Conservation (phyloP, 53 echinoderm and acorn worm genomes). For the Apostichopus leukothele region DNA sequence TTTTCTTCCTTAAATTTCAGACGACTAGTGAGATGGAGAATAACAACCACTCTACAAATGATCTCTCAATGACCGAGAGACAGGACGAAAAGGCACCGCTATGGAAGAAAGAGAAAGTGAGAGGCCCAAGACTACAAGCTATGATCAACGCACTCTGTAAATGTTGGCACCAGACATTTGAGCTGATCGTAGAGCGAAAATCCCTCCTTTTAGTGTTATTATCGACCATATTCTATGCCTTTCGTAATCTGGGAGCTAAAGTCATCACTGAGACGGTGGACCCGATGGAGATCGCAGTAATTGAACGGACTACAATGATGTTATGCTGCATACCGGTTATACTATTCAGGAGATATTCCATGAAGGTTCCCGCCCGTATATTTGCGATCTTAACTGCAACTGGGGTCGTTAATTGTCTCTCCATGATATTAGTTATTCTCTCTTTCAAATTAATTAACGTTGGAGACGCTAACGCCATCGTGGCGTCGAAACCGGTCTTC, state of each 20-base stretch:
- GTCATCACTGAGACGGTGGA: conserved; percentile 25
- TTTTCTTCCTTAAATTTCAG: not conserved
- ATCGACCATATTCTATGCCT: conserved; percentile 38
- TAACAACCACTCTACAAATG: conserved; percentile 11
- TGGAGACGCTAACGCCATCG: conserved; percentile 44
- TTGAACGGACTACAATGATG: conserved; percentile 40
- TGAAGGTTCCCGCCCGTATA: not conserved
- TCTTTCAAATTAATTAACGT: conserved; percentile 41
- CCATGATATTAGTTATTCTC: conserved; percentile 33
- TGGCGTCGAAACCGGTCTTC: conserved; percentile 40
- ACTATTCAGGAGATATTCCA: not conserved
- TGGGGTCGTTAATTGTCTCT: conserved; percentile 34
- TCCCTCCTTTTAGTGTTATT: conserved; percentile 31
- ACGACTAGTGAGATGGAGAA: conserved; percentile 3
- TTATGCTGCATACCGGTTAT: conserved; percentile 26
- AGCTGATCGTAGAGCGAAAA: conserved; percentile 5
- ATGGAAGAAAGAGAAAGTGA: conserved; percentile 36
- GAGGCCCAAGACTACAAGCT: not conserved
- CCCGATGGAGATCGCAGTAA: conserved; percentile 24
- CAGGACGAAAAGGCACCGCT: conserved; percentile 35
- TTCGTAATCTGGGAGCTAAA: conserved; percentile 40
- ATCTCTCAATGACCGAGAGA: conserved; percentile 26
- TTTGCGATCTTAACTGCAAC: conserved; percentile 13
- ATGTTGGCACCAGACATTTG: conserved; percentile 3
- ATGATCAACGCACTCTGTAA: not conserved